phyloP scores from a whole-genome alignment of 2,888 invertebrate genomes.

The Gymnosoma rotundatum region DNA sequence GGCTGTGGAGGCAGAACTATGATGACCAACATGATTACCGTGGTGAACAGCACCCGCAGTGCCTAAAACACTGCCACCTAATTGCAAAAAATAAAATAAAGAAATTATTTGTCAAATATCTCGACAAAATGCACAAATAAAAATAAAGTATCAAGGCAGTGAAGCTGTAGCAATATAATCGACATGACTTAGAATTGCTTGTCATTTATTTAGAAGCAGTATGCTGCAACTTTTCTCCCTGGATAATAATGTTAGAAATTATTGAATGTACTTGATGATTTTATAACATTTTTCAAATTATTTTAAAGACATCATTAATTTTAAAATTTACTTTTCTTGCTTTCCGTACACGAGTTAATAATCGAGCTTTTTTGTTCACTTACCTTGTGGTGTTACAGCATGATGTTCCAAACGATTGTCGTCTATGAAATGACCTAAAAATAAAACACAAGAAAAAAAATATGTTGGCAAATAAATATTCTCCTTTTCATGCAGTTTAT shows the following conservation, averaged over 20 bases:
- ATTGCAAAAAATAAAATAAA: neutral
- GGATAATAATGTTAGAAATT: conserved; percentile 34
- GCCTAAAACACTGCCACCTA: conserved; percentile 67
- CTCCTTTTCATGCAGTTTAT: neutral
- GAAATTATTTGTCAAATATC: conserved; percentile 46
- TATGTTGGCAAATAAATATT: conserved; percentile 9
- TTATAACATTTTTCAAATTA: conserved; percentile 49
- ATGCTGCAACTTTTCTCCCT: no score
- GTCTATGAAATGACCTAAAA: conserved; percentile 81
- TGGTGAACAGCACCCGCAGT: conserved; percentile 75
- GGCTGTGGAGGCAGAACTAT: conserved; percentile 76
- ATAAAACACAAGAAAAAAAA: conserved; percentile 35
- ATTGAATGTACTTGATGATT: conserved; percentile 22
- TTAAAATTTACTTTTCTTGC: neutral
- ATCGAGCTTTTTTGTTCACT: conserved; percentile 55
- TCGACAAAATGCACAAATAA: conserved; percentile 29
- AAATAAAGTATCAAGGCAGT: neutral
- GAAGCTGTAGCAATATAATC: neutral
- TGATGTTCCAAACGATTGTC: conserved; percentile 82
- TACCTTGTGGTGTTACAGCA: conserved; percentile 79
- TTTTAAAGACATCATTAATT: conserved; percentile 6
- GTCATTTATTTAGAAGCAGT: no score
- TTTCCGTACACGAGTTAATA: conserved; percentile 60
- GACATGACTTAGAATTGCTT: no score
- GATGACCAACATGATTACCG: conserved; percentile 82